Conservation (phyloP, 2,797 vertebrate species). For the Crax fasciolata region DNA sequence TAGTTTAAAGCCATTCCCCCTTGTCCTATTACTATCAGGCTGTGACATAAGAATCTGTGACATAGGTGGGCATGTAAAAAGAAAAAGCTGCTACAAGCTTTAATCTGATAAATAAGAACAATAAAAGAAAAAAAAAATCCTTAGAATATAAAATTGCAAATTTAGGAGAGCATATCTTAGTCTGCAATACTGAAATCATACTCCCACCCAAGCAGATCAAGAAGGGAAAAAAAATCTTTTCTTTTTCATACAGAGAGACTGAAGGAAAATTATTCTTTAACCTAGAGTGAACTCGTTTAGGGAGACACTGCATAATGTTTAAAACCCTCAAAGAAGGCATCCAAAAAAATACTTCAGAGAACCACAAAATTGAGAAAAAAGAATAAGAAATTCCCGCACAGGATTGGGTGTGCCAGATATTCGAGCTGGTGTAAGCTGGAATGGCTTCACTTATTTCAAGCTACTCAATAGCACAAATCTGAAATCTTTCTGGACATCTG, state of each 20-base stretch:
- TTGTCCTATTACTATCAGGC: background rate
- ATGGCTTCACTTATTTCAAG: background rate
- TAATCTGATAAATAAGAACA: background rate
- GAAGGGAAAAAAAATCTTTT: background rate
- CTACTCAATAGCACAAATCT: background rate
- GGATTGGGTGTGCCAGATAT: background rate
- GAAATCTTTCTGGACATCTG: background rate
- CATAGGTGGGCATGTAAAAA: background rate
- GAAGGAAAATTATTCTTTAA: conserved; percentile 3
- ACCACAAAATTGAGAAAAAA: background rate
- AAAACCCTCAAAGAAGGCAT: background rate
- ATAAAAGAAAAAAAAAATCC: background rate
- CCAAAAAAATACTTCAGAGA: background rate
- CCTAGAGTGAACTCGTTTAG: conserved; percentile 1
- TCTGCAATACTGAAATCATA: background rate
- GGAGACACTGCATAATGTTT: background rate
- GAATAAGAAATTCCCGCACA: background rate
- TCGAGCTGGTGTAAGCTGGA: background rate
- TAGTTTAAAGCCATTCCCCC: background rate
- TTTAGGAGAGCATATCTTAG: background rate
- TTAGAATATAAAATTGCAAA: background rate
- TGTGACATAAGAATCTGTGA: background rate
- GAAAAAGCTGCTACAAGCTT: conserved; percentile 17
- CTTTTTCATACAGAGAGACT: background rate
- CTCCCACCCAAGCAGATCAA: background rate